phyloP scores from a whole-genome alignment of 1,140 invertebrate species.

The Babylonia areolata region DNA sequence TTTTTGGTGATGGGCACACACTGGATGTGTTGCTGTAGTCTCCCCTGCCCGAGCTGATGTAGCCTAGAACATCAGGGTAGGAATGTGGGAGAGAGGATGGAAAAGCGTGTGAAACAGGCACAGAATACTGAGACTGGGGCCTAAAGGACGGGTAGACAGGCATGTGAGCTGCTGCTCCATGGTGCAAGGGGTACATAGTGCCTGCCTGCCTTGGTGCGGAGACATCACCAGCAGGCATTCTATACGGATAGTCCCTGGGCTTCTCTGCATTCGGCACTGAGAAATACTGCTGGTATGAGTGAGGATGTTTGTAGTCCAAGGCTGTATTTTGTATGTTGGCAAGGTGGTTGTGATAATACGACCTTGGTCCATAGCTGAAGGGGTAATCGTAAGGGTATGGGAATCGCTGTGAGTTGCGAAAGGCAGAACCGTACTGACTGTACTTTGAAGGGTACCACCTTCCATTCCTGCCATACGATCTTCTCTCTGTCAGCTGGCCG shows the following conservation, averaged over 20 bases:
- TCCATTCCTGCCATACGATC: neutral
- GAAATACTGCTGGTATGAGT: neutral
- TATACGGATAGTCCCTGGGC: no score
- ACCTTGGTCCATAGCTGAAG: neutral
- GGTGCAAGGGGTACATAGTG: neutral
- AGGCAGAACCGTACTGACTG: neutral
- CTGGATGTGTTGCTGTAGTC: constrained; percentile 7
- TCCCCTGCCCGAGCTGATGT: neutral
- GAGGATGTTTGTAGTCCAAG: neutral
- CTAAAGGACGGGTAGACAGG: neutral
- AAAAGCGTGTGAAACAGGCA: neutral
- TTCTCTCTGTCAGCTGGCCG: neutral
- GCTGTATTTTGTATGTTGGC: neutral
- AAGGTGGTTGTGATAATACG: neutral
- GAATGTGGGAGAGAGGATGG: neutral
- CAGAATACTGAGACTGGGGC: neutral
- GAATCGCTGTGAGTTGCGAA: neutral
- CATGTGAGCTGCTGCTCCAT: neutral
- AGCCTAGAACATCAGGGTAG: neutral
- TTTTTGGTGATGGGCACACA: no score
- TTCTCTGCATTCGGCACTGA: neutral
- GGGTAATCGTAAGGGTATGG: neutral
- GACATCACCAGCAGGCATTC: neutral
- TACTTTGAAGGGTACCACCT: neutral
- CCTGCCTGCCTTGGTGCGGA: neutral